Percentiles rank a stretch among this genome's conserved stretches.
Conservation (phyloP, 2,888 invertebrate species). For the Odontocolon sp. region DNA sequence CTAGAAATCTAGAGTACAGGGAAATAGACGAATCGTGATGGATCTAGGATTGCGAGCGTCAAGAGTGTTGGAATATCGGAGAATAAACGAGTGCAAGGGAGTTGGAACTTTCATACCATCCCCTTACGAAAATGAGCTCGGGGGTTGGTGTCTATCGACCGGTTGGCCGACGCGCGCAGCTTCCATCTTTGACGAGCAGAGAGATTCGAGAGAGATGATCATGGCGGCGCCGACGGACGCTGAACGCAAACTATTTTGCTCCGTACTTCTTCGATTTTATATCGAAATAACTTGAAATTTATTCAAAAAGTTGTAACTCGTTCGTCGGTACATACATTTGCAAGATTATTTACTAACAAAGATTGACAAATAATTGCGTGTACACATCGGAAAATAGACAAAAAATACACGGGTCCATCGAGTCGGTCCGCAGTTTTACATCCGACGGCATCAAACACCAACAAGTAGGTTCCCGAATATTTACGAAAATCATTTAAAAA, state of each 20-base stretch:
- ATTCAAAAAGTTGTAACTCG: neutral
- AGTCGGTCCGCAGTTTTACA: neutral
- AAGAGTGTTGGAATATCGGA: slow-evolving; percentile 20
- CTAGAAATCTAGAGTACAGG: slow-evolving; percentile 38
- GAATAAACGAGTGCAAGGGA: slow-evolving; percentile 10
- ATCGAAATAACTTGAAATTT: neutral
- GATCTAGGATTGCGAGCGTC: slow-evolving; percentile 21
- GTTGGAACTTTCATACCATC: slow-evolving; percentile 20
- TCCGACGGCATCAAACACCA: slow-evolving; percentile 47
- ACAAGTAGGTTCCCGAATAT: slow-evolving; percentile 43
- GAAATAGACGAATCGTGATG: slow-evolving; percentile 44
- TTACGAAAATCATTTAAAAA: neutral
- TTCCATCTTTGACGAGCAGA: slow-evolving; percentile 27
- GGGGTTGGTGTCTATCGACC: slow-evolving; percentile 57
- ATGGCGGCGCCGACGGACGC: slow-evolving; percentile 65
- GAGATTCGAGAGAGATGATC: slow-evolving; percentile 32
- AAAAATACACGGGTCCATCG: slow-evolving; percentile 4
- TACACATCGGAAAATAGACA: neutral
- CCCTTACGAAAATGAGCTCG: slow-evolving; percentile 42
- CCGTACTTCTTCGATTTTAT: slow-evolving; percentile 3
- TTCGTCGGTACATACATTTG: neutral
- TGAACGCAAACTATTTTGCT: slow-evolving; percentile 34
- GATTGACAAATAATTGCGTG: neutral
- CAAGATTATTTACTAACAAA: neutral
- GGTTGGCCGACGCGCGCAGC: slow-evolving; percentile 60